These are phyloP conservation scores for Galerucella pusilla DNA, from an alignment of 2,888 invertebrate genomes.

Conservation along the genomic window DNA sequence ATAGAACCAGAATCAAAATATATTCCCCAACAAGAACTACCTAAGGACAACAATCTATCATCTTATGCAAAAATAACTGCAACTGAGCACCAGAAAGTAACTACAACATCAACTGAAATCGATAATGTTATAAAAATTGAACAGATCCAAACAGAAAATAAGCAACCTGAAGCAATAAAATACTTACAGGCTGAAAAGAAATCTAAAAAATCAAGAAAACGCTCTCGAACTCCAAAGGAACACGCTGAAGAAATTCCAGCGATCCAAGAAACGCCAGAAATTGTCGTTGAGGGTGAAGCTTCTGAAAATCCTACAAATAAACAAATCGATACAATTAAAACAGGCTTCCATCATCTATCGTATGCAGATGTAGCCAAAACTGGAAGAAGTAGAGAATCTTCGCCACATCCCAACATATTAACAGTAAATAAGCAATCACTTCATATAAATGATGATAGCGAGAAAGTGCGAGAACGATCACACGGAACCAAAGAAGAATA, in stretches of 20 bases:
- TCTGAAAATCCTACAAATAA: neutral
- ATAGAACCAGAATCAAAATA: neutral
- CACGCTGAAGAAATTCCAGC: neutral
- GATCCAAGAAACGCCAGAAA: neutral
- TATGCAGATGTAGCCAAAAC: slow-evolving; percentile 51
- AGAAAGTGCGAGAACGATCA: neutral
- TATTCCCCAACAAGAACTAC: neutral
- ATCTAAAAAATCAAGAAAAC: slow-evolving; percentile 37
- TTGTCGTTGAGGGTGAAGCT: neutral
- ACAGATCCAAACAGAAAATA: neutral
- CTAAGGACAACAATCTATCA: neutral
- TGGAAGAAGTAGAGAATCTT: slow-evolving; percentile 50
- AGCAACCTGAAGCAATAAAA: neutral
- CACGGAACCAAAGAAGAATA: slow-evolving; percentile 20
- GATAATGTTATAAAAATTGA: neutral
- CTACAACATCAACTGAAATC: neutral
- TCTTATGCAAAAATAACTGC: slow-evolving; percentile 1
- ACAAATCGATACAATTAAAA: slow-evolving; percentile 19
- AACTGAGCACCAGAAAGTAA: neutral
- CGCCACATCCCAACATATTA: slow-evolving; percentile 41
- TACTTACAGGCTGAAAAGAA: slow-evolving; percentile 16
- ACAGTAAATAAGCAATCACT: slow-evolving; percentile 1
- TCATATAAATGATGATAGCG: neutral
- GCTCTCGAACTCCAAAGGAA: slow-evolving; percentile 30
- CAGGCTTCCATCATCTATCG: slow-evolving; percentile 38